These are phyloP conservation scores for Hirtodrosophila confusa DNA, from an alignment of 2,888 invertebrate genomes.

Conservation along the genomic window DNA sequence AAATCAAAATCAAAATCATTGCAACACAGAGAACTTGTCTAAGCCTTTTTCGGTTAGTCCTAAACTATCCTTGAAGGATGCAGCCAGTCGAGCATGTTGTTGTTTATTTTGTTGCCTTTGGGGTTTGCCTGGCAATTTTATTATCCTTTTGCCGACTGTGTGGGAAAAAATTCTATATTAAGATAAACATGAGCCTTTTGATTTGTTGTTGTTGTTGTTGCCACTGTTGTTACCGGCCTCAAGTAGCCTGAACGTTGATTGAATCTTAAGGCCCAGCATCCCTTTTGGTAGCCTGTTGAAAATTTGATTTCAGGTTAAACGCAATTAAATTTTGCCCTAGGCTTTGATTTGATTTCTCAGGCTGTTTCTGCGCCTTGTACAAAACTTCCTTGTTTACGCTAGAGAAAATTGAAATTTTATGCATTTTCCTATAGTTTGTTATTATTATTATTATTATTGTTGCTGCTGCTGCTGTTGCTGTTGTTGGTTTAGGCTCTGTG, in stretches of 20 bases:
- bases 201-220: constrained; percentile 66
- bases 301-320: constrained; percentile 79
- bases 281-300: constrained; percentile 48
- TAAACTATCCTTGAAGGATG: constrained; percentile 60
- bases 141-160: constrained; percentile 64
- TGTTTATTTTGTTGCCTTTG: constrained; percentile 70
- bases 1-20: constrained; percentile 44
- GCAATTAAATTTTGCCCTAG: constrained; percentile 75
- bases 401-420: constrained; percentile 75
- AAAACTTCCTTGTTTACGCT: constrained; percentile 59
- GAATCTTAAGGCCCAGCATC: constrained; percentile 63
- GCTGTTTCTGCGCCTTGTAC: constrained; percentile 2
- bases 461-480: constrained; percentile 27
- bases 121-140: constrained; percentile 64
- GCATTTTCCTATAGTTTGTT: constrained; percentile 41
- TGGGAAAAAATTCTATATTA: constrained; percentile 60
- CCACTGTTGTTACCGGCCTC: constrained; percentile 28
- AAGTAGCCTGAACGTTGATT: constrained; percentile 68
- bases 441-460: constrained; percentile 38
- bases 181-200: constrained; percentile 75
- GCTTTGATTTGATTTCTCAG: constrained; percentile 68
- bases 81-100: constrained; percentile 60
- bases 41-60: constrained; percentile 61
- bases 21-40: constrained; percentile 49
- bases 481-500: constrained; percentile 30